Base-by-base conservation (phyloP, 1,140 invertebrate species). In the Drosophila trapezifrons region DNA sequence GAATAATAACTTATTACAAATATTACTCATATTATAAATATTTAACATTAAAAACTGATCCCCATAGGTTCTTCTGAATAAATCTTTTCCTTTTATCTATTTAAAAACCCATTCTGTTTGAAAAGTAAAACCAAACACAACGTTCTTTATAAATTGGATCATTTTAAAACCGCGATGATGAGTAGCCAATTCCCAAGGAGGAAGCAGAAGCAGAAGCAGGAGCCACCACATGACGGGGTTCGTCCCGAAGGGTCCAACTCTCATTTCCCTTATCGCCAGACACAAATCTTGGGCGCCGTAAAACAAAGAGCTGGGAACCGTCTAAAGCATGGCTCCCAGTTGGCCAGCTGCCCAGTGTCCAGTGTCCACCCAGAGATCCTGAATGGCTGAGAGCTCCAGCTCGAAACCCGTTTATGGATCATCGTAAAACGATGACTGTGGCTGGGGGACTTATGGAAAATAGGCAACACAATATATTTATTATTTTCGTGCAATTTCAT, bases 401-500 rank as follows among this genome's bases (percentile, higher is more conserved):
- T 37, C 10, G 29, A 32, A 29, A 10, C 43, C 54, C 60, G 54
- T 82, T 74, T 65, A 82, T 82, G 70, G 64, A 60, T 66, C 25
- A 80, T 80, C 81, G 60, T 84, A 84, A 84, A 84, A 80, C 45
- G 54, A 29, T 42, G 29, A 9, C 55, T 20, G 22, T 27, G 37
- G 18, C 42, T 17, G 40, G 45, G 59, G 54, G 63, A 47, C 80
- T 71, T 76, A 76, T 81, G 62, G 59, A 78, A 76, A 80, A 69
- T 80, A 79, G 62, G 71, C 77, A 70, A 56, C 57, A 75, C 57
- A 75, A 75, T 79, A 63, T 83, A 85, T 84, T 79, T 84, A 85
- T 80, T 76, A 80, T 85, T 85, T 69, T 77, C 38, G 78, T 84
- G 67, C 62, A 85, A 84, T 77, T 80, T 76, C 62, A 72, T 79